These are phyloP conservation scores for Serripes groenlandicus DNA, from an alignment of 2,888 invertebrate genomes.

Conservation along the genomic window DNA sequence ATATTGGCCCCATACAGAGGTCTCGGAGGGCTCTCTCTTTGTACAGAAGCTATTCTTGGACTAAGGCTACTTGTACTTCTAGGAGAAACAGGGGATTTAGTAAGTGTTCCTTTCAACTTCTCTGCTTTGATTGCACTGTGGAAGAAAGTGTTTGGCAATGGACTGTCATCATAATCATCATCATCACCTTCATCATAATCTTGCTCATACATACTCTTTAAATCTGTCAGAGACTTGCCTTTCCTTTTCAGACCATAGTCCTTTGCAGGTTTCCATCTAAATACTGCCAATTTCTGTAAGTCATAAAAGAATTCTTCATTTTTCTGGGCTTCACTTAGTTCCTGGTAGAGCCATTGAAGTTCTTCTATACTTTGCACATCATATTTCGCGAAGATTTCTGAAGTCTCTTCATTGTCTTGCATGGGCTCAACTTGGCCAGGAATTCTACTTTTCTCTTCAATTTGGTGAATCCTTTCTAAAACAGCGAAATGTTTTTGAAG, in stretches of 20 bases:
- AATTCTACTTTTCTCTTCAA: slow-evolving; percentile 69
- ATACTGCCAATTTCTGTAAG: slow-evolving; percentile 91
- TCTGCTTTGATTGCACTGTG: slow-evolving; percentile 45
- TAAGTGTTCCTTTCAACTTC: slow-evolving; percentile 26
- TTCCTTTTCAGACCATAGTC: slow-evolving; percentile 93
- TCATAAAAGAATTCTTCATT: slow-evolving; percentile 94
- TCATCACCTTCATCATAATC: slow-evolving; percentile 47
- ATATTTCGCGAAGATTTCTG: slow-evolving; percentile 66
- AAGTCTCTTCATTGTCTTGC: neutral
- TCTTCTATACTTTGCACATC: slow-evolving; percentile 89
- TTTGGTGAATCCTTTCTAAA: slow-evolving; percentile 93
- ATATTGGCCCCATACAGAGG: slow-evolving; percentile 81
- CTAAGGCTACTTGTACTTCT: neutral
- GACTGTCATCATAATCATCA: neutral
- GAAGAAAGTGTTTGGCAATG: slow-evolving; percentile 49
- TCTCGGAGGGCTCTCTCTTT: slow-evolving; percentile 41
- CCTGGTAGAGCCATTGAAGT: slow-evolving; percentile 91
- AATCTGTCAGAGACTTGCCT: slow-evolving; percentile 95
- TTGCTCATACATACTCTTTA: slow-evolving; percentile 86
- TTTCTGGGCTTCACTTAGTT: slow-evolving; percentile 92
- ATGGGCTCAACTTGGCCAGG: neutral
- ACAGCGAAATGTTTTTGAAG: slow-evolving; percentile 94
- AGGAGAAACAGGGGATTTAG: slow-evolving; percentile 6
- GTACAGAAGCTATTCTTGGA: slow-evolving; percentile 35
- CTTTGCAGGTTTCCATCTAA: slow-evolving; percentile 91